Conservation (phyloP, 2,113 vertebrate genomes). For the Rhagologus leucostigma region DNA sequence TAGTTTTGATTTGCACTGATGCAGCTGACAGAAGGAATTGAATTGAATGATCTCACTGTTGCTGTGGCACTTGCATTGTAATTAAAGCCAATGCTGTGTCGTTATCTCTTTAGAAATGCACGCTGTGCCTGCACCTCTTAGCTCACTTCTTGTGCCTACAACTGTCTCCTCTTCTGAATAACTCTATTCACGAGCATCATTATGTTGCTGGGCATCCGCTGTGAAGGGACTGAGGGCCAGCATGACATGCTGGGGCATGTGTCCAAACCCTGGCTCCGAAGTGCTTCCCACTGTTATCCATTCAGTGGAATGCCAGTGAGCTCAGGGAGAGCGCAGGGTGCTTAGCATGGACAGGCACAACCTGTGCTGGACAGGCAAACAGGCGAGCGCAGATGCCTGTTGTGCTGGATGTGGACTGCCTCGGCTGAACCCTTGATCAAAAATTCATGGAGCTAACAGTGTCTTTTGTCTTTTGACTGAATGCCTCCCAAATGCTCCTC, state of each 20-base stretch:
- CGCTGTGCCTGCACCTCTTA: not conserved
- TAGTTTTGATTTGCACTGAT: not conserved
- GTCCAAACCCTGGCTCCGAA: not conserved
- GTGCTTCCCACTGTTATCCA: not conserved
- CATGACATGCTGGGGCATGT: not conserved
- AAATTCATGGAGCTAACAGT: not conserved
- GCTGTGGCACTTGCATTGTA: not conserved
- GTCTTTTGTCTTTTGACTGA: not conserved
- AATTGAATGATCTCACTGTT: not conserved
- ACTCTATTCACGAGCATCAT: not conserved
- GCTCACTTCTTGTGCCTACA: not conserved
- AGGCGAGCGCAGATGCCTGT: rapidly evolving
- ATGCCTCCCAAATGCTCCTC: not conserved
- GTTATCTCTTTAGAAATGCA: not conserved
- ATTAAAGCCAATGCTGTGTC: not conserved
- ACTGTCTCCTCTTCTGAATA: not conserved
- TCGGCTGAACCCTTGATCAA: not conserved
- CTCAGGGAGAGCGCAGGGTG: rapidly evolving
- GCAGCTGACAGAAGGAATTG: not conserved
- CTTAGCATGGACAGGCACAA: not conserved
- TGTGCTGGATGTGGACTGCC: not conserved
- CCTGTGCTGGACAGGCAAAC: not conserved
- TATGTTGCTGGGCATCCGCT: not conserved
- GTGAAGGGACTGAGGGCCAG: not conserved
- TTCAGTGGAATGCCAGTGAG: not conserved